These are phyloP conservation scores for Myxocyprinus asiaticus DNA, from an alignment of 2,113 vertebrate species.

Conservation along the genomic window DNA sequence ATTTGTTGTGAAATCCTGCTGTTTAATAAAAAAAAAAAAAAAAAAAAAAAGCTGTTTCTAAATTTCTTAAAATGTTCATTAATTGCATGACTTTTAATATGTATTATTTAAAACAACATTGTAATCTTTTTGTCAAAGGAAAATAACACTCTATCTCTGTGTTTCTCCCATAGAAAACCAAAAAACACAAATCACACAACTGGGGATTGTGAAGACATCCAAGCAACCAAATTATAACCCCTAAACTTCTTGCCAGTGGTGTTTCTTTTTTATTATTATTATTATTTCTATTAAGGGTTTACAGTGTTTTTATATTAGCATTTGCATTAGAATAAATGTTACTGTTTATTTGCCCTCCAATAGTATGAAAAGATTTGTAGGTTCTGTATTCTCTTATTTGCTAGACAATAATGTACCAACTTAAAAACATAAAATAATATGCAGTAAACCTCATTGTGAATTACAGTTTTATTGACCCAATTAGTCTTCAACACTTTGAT, in stretches of 20 bases:
- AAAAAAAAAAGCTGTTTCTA: too few species aligned
- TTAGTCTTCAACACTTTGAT: background rate
- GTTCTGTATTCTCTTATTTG: background rate
- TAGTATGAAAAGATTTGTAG: background rate
- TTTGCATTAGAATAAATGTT: background rate
- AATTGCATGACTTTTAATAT: too few species aligned
- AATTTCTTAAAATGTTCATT: too few species aligned
- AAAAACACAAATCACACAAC: background rate
- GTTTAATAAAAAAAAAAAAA: too few species aligned
- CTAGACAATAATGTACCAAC: too few species aligned
- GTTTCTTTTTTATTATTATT: background rate
- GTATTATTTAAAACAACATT: background rate
- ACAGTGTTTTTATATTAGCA: background rate
- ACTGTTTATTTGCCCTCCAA: background rate
- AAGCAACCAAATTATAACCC: constrained; percentile 17
- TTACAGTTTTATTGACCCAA: constrained; percentile 6
- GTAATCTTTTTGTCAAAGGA: background rate
- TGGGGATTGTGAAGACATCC: constrained; percentile 5
- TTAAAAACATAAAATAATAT: background rate
- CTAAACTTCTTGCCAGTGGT: background rate
- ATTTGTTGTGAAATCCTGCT: too few species aligned
- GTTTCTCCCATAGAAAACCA: constrained; percentile 1
- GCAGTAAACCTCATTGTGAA: constrained; percentile 2
- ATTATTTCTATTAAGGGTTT: background rate
- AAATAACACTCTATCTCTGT: background rate